Evolutionary conservation across 2,888 invertebrate species (phyloP), one percentile per base, ranked within the genome.

Genomic region (Coecobrya sp.): DNA sequence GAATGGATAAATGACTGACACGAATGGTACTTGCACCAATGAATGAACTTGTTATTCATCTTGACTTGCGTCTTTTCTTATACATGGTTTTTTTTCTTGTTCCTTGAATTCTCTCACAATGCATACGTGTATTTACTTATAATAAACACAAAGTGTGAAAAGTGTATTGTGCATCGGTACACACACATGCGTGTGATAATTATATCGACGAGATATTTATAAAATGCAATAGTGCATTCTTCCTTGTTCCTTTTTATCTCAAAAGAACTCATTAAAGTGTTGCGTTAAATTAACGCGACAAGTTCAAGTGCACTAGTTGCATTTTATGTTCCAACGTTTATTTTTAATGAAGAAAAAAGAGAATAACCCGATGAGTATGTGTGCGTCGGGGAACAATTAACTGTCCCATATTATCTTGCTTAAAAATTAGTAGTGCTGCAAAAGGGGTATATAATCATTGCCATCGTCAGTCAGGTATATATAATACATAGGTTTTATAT

Each of bases 1-100:
- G 92, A 92, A 92, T 86, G 89, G 62, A 86, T 79, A 86, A 92
- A 89, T 85, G 89, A 81, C 73, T 89, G 85, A 81, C 73, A 73
- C 45, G 73, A 86, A 82, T 92, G 87, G 79, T 30, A 49, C 36
- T n/a, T 10, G 11, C 52, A 55, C 42, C 27, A 79, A 88, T 88
- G 88, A 88, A 81, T 88, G 88, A 88, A 88, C 88, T 88, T 88
- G 88, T 88, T 88, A 10, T 49, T 70, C 36, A 16, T 76, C 45
- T 86, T 68, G 52, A 27, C 45, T 36, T 45, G 52, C 45, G 0
- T 13, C 25, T 65, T 19, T 59, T 19, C 19, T 19, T 27, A 27
- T 68, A 7, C 22, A n/a, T n/a, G n/a, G 10, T 68, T 62, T 22
- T 22, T n/a, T n/a, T n/a, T n/a, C n/a, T n/a, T n/a, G n/a, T n/a